Base-by-base conservation (phyloP, 2,888 invertebrate genomes). In the Zeuzera pyrina region DNA sequence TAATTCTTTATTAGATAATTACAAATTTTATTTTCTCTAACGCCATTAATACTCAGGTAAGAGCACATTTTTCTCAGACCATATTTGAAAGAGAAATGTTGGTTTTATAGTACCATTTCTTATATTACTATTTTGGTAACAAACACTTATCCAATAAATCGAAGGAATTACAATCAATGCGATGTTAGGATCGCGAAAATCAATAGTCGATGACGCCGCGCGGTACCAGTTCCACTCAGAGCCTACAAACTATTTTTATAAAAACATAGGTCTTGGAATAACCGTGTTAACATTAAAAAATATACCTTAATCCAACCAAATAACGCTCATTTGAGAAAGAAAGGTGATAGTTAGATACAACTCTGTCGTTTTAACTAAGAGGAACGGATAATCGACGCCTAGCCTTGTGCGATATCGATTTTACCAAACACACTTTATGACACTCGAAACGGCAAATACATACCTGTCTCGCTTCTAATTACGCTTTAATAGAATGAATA, bases 401-500 rank as follows among this genome's bases (percentile, higher is more conserved):
- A 83, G 83, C 83, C 84, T 84, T 84, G 83, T 74, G 79, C 77
- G 79, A 83, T 83, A 84, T 84, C 84, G 84, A 84, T 84, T 83
- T 83, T 81, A 69, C 68, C 59, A 52, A 57, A 62, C 57, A 63
- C 64, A 61, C 61, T 66, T 66, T 66, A 53, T 51, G 50, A 49
- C 36, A 47, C 56, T 50, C 57, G 56, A 46, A 62, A 44, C 7
- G 19, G 34, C 38, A 48, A 25, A 35, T 6, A 12, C 52, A 43
- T 38, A n/a, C 1, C 38, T 33, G 22, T 67, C 69, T 52, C 65
- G 31, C 34, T 73, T 42, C 1, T 21, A 25, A 59, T 22, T 39
- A 40, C 0, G 12, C 12, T 16, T 13, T 19, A 42, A 41, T 40
- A 21, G 12, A 2, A 1, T 6, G 33, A n/a, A 55, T 21, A 10